A percentile compares a stretch with the other conserved stretches of the same genome.
Conservation (phyloP, 1,140 invertebrate genomes). For the Zaprionus nigranus region DNA sequence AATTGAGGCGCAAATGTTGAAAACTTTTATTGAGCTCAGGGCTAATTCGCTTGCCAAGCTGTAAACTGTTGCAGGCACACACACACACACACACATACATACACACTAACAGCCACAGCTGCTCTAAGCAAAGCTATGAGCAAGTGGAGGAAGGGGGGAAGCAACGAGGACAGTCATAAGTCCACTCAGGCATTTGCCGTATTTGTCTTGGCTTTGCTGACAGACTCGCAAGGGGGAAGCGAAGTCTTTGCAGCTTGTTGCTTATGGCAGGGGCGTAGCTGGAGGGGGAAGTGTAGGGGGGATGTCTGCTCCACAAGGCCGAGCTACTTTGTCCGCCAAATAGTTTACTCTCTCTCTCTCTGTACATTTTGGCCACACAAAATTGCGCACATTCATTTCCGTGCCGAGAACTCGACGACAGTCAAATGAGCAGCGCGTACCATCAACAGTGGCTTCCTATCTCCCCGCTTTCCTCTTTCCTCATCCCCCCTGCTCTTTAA, state of each 20-base stretch:
- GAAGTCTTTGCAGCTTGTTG: slow-evolving; percentile 48
- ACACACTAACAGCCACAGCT: background rate
- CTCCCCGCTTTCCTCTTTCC: background rate
- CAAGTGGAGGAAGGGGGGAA: background rate
- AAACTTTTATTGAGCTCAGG: slow-evolving; percentile 20
- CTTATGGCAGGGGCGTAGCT: background rate
- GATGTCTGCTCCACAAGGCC: background rate
- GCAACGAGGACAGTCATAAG: slow-evolving; percentile 22
- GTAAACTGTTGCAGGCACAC: slow-evolving; percentile 12
- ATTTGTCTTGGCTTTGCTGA: slow-evolving; percentile 27
- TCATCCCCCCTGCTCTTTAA: background rate
- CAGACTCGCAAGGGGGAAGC: too few species aligned
- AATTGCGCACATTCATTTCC: slow-evolving; percentile 75
- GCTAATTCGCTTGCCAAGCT: slow-evolving; percentile 6
- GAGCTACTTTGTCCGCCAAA: slow-evolving; percentile 30
- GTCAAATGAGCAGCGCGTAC: slow-evolving; percentile 24
- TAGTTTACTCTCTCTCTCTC: slow-evolving; percentile 37
- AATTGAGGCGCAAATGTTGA: slow-evolving; percentile 33
- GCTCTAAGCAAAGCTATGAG: slow-evolving; percentile 14
- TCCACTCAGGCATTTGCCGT: slow-evolving; percentile 26
- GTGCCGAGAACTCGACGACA: slow-evolving; percentile 41
- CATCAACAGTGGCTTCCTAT: background rate
- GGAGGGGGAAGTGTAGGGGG: background rate
- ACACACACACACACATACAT: background rate
- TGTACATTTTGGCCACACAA: slow-evolving; percentile 37